Conservation (phyloP, 2,888 invertebrate species). For the Zhuqinia jingwanae region DNA sequence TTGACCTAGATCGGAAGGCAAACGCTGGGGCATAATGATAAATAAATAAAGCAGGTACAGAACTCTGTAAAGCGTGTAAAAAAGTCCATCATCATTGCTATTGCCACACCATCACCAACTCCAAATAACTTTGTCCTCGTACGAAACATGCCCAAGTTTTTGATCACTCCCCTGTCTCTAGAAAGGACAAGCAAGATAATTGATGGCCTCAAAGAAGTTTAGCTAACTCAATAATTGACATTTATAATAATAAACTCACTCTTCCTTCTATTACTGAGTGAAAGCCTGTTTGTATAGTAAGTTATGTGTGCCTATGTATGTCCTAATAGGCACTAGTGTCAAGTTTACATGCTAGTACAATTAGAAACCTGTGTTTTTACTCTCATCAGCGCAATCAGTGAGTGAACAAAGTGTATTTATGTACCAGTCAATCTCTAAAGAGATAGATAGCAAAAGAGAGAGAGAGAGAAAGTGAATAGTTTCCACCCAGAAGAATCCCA, state of each 20-base stretch:
- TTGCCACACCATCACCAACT: not conserved
- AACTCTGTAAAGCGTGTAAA: too few species aligned
- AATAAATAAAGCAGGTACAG: constrained; percentile 16
- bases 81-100: not conserved
- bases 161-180: constrained; percentile 10
- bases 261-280: too few species aligned
- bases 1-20: too few species aligned
- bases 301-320: too few species aligned
- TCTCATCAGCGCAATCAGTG: too few species aligned
- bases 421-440: constrained; percentile 32
- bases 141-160: not conserved
- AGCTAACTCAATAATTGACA: constrained; percentile 44
- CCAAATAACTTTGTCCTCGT: not conserved
- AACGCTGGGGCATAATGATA: too few species aligned
- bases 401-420: not conserved
- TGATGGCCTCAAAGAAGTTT: constrained; percentile 43
- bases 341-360: not conserved
- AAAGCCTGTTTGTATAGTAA: too few species aligned
- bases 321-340: not conserved
- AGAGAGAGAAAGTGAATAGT: not conserved
- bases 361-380: not conserved
- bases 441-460: too few species aligned
- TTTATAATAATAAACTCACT: constrained; percentile 17
- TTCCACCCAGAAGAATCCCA: constrained; percentile 48
- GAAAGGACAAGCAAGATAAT: constrained; percentile 17